phyloP scores from a whole-genome alignment of 2,113 vertebrate genomes.

The Cervus canadensis region DNA sequence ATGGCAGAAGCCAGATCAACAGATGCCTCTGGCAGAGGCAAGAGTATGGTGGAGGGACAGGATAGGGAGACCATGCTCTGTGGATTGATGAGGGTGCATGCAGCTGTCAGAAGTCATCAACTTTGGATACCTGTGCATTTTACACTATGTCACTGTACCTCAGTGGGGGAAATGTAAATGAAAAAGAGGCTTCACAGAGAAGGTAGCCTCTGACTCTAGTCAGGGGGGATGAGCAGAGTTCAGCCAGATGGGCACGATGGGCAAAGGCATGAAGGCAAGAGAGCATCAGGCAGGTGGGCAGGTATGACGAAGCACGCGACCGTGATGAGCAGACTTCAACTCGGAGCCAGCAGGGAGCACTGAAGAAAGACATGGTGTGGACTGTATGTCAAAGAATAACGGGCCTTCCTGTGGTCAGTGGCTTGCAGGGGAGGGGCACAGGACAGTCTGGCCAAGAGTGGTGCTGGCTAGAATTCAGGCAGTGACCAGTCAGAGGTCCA shows the following conservation, averaged over 20 bases:
- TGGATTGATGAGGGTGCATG: background rate
- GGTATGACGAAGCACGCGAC: background rate
- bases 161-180: background rate
- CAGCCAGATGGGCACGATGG: background rate
- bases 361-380: background rate
- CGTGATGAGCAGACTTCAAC: background rate
- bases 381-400: background rate
- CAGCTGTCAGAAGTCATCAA: background rate
- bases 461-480: background rate
- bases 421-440: background rate
- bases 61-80: background rate
- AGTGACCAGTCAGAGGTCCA: background rate
- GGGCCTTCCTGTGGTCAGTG: background rate
- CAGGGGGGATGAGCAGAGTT: background rate
- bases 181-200: background rate
- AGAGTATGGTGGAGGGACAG: background rate
- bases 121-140: background rate
- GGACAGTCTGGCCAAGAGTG: background rate
- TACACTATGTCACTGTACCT: background rate
- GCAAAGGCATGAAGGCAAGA: background rate
- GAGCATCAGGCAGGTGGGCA: background rate
- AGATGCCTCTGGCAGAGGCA: background rate
- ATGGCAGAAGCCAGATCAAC: background rate
- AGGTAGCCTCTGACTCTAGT: background rate
- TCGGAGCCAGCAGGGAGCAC: background rate